Evolutionary conservation across 2,113 vertebrate genomes (phyloP), one percentile per base, ranked within the genome.

Genomic region (Phycodurus eques): DNA sequence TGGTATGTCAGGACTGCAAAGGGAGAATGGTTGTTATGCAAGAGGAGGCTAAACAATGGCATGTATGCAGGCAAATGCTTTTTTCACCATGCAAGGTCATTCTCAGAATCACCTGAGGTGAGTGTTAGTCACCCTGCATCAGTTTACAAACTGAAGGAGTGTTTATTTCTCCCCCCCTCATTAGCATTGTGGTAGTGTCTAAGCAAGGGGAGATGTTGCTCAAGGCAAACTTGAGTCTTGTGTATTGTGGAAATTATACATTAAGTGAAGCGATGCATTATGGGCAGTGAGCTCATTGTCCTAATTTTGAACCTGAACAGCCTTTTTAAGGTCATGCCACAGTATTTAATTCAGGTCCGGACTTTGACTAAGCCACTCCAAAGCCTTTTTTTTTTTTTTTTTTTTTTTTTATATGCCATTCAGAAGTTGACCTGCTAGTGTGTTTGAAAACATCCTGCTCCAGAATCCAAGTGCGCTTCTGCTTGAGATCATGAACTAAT

Each of bases 21-120:
- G 20, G 11, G 63, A 54, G 69, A 22, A 65, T 15, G 19, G 20
- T 42, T 74, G 72, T 75, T 77, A 56, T 74, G 76, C 69, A 70
- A 73, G 75, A 67, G 57, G 65, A 62, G 68, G 67, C 67, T 56
- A 66, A 81, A 83, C 77, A 81, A 79, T 68, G 13, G 51, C 5
- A 35, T 60, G 27, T 44, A 17, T 61, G 67, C 65, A 46, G 69
- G 82, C 82, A 75, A 80, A 78, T 78, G 46, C 67, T 49, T 67
- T 27, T 66, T 80, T 86, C 51, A 68, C 51, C 59, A 35, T 74
- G 49, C 74, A 49, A 22, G 22, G 31, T 53, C 15, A 49, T 67
- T 69, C 70, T 73, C 75, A 5, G 54, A 77, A 62, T 80, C 79
- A 80, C 72, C 73, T 68, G 56, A 82, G 77, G 75, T 83, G 76